A percentile compares a stretch with the other conserved stretches of the same genome.
These are phyloP conservation scores for Myrmophylax atrothorax DNA, from an alignment of 2,113 vertebrate genomes.

Conservation along the genomic window DNA sequence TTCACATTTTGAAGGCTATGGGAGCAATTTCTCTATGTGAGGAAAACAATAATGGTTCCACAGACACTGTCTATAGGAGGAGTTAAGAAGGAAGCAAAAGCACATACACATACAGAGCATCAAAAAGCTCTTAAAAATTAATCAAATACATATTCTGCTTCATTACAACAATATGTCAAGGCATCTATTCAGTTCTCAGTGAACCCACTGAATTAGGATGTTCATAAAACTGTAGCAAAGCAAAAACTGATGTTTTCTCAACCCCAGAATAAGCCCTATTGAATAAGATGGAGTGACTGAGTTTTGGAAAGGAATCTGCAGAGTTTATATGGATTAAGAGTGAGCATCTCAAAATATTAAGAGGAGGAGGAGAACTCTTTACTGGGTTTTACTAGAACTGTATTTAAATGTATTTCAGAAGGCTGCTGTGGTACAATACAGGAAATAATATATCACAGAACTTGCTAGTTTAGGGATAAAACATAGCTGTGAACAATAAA, in stretches of 20 bases:
- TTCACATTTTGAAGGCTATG: slow-evolving; percentile 22
- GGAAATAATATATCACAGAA: background rate
- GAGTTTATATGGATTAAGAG: background rate
- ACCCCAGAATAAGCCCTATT: background rate
- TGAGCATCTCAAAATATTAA: background rate
- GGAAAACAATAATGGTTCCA: background rate
- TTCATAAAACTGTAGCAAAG: background rate
- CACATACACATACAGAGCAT: background rate
- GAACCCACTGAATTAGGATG: background rate
- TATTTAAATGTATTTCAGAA: background rate
- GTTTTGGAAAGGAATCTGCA: background rate
- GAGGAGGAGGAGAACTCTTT: background rate
- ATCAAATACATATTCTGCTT: background rate
- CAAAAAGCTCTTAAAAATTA: background rate
- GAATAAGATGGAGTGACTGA: background rate
- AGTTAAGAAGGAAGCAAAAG: background rate
- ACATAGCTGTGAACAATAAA: slow-evolving; percentile 19
- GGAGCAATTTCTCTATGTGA: background rate
- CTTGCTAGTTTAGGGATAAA: background rate
- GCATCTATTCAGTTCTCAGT: background rate
- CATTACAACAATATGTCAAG: background rate
- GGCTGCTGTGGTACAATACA: background rate
- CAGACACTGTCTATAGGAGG: background rate
- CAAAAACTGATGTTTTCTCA: background rate
- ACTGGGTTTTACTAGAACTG: background rate